These are phyloP conservation scores for Oncopodura yosiiana DNA, from an alignment of 1,140 invertebrate species.

Conservation along the genomic window DNA sequence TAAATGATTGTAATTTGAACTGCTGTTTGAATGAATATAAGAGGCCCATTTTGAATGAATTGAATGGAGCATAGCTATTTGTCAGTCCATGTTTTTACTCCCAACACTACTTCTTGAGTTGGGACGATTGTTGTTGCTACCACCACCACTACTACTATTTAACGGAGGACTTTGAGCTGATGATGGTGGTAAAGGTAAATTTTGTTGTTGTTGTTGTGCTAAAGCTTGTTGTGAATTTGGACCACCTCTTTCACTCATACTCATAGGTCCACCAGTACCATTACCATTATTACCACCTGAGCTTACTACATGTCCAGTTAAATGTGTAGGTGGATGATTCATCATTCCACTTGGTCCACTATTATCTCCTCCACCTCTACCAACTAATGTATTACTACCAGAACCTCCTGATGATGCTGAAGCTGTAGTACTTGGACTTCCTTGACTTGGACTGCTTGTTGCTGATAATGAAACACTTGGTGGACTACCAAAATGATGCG, in stretches of 20 bases:
- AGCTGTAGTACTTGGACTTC: conserved; percentile 30
- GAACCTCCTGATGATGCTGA: conserved; percentile 16
- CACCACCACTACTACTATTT: conserved; percentile 9
- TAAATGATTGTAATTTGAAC: conserved; percentile 30
- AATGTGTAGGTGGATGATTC: conserved; percentile 8
- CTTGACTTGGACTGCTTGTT: conserved; percentile 34
- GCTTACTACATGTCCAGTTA: conserved; percentile 20
- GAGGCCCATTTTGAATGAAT: conserved; percentile 36
- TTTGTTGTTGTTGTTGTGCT: conserved; percentile 20
- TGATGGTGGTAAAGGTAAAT: conserved; percentile 18
- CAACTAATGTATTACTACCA: no score
- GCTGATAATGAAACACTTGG: conserved; percentile 30
- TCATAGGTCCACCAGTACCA: conserved; percentile 3
- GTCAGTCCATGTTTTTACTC: conserved; percentile 34
- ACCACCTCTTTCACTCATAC: conserved; percentile 27
- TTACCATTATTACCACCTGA: conserved; percentile 15
- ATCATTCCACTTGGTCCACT: conserved; percentile 11
- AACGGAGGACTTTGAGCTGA: conserved; percentile 27
- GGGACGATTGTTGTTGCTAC: conserved; percentile 22
- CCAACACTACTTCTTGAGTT: conserved; percentile 28
- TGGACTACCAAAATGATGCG: conserved; percentile 30
- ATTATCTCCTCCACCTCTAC: conserved; percentile 13
- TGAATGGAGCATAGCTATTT: conserved; percentile 35
- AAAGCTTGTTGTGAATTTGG: conserved; percentile 20
- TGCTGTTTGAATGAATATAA: conserved; percentile 31